Conservation (phyloP, 2,888 invertebrate species). For the Subacronicta megacephala region DNA sequence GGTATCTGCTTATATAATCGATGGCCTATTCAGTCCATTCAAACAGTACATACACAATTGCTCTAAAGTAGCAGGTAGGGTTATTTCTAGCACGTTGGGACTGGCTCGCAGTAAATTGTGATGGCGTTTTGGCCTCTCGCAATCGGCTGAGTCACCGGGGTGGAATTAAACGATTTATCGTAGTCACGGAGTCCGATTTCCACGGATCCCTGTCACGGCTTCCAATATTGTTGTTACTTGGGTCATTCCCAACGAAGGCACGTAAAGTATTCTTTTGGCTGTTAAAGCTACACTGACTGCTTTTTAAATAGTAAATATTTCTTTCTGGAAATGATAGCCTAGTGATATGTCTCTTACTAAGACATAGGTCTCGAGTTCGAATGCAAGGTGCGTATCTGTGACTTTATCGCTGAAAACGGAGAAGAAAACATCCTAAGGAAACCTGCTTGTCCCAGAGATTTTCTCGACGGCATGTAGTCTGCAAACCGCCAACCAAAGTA, state of each 20-base stretch:
- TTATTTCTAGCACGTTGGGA: conserved; percentile 65
- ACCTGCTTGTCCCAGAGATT: too few species aligned
- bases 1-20: conserved; percentile 59
- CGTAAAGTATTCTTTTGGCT: conserved; percentile 47
- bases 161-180: conserved; percentile 88
- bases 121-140: conserved; percentile 79
- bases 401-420: too few species aligned
- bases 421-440: too few species aligned
- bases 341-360: too few species aligned
- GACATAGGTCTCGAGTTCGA: too few species aligned
- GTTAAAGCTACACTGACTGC: conserved; percentile 1
- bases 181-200: conserved; percentile 80
- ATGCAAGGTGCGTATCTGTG: too few species aligned
- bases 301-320: too few species aligned
- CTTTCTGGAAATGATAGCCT: too few species aligned
- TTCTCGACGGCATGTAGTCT: too few species aligned
- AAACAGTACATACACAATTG: conserved; percentile 68
- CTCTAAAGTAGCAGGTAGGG: conserved; percentile 60
- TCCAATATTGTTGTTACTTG: conserved; percentile 73
- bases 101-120: conserved; percentile 79
- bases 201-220: conserved; percentile 73
- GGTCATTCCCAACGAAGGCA: conserved; percentile 61
- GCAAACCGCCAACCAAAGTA: too few species aligned
- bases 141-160: conserved; percentile 82
- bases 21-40: conserved; percentile 64